Conservation (phyloP, 2,888 invertebrate species). For the Oligia fasciuncula region DNA sequence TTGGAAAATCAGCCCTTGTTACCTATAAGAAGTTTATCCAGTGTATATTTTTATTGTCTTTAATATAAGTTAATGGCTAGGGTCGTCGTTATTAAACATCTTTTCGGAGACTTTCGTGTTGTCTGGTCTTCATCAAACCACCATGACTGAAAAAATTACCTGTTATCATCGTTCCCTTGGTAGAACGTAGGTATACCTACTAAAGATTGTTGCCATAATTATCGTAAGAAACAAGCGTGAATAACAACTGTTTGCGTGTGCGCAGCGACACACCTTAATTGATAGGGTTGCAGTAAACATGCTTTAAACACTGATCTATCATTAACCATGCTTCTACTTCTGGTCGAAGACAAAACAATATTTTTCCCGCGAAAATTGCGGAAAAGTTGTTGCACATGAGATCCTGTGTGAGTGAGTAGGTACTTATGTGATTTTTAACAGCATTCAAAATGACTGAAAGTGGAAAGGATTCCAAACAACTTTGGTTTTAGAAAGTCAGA, state of each 20-base stretch:
- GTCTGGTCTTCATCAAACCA: background rate
- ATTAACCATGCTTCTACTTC: background rate
- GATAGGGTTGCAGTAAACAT: conserved; percentile 13
- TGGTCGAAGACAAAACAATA: background rate
- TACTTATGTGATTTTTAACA: too few species aligned
- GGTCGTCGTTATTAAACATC: background rate
- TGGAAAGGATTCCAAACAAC: background rate
- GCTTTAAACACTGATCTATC: conserved; percentile 16
- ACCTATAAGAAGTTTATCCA: too few species aligned
- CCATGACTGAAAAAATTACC: conserved; percentile 1
- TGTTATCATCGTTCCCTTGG: conserved; percentile 2
- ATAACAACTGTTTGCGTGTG: conserved; percentile 40
- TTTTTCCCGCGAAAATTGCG: background rate
- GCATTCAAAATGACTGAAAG: background rate
- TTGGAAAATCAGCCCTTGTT: too few species aligned
- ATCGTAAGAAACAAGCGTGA: conserved; percentile 24
- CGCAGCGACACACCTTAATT: conserved; percentile 35
- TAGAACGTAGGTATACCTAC: conserved; percentile 1
- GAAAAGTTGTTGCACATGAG: background rate
- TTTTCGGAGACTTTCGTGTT: background rate
- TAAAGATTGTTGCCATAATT: conserved; percentile 34
- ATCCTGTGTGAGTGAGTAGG: background rate
- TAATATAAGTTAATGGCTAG: too few species aligned
- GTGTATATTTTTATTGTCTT: too few species aligned
- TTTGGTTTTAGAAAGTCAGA: conserved; percentile 35